Conservation (phyloP, 2,888 invertebrate genomes). For the Shargacucullia verbasci region DNA sequence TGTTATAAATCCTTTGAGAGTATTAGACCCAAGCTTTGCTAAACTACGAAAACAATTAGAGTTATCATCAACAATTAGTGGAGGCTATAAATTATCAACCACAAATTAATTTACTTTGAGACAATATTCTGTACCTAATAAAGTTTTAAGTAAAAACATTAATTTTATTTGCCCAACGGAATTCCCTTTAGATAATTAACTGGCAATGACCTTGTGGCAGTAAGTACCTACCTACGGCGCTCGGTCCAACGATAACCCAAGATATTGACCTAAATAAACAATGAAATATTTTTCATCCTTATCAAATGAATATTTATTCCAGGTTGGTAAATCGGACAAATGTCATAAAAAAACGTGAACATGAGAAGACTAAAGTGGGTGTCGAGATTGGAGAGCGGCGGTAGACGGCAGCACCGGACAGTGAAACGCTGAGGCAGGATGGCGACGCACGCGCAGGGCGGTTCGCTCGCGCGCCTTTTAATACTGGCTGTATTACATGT, state of each 20-base stretch:
- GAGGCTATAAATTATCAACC: background rate
- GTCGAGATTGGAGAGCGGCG: constrained; percentile 63
- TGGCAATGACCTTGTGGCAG: no score
- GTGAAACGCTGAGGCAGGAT: constrained; percentile 79
- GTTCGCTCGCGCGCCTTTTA: constrained; percentile 83
- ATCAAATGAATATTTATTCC: constrained; percentile 2
- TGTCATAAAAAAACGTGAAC: constrained; percentile 43
- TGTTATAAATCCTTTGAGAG: constrained; percentile 9
- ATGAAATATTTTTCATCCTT: background rate
- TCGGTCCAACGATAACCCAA: no score
- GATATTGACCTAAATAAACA: no score
- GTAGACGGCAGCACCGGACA: constrained; percentile 78
- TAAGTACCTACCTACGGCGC: no score
- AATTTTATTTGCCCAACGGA: no score
- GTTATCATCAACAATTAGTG: constrained; percentile 1
- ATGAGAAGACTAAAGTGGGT: constrained; percentile 67
- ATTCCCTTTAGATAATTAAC: no score
- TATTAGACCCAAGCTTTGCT: background rate
- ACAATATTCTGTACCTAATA: no score
- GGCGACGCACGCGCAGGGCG: constrained; percentile 77
- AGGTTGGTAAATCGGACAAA: constrained; percentile 21
- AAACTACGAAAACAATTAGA: constrained; percentile 11
- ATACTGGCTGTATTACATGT: constrained; percentile 82
- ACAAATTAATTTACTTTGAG: background rate
- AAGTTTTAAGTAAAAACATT: no score